Percentiles rank a stretch among this genome's conserved stretches.
Conservation (phyloP, 2,113 vertebrate species). For the Ptilonorhynchus violaceus region DNA sequence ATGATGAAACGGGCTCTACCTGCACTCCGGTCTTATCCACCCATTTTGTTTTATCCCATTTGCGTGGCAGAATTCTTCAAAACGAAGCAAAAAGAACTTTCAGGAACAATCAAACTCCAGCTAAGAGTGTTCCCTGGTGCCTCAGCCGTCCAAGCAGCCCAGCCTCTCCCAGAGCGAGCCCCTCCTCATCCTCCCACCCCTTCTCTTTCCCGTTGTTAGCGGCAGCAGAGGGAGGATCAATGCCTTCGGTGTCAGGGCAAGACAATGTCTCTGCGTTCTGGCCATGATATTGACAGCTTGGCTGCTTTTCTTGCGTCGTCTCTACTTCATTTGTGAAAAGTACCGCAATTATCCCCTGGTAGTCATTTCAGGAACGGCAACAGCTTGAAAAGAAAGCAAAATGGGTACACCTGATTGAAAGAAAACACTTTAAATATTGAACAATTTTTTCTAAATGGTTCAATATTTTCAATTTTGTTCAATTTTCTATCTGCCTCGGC, state of each 20-base stretch:
- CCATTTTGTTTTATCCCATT: background rate
- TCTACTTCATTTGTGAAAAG: slow-evolving; percentile 63
- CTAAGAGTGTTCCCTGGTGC: accelerated
- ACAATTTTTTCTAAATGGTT: background rate
- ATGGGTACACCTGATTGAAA: slow-evolving; percentile 69
- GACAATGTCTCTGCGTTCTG: slow-evolving; percentile 14
- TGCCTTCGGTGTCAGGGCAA: slow-evolving; percentile 21
- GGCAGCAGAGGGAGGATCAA: slow-evolving; percentile 49
- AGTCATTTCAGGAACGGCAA: slow-evolving; percentile 55
- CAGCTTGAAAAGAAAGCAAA: slow-evolving; percentile 68
- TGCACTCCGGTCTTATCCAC: accelerated
- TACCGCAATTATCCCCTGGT: slow-evolving; percentile 71
- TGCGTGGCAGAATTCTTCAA: accelerated
- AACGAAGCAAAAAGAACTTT: background rate
- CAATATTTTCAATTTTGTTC: slow-evolving; percentile 3
- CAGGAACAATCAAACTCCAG: background rate
- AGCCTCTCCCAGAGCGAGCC: accelerated
- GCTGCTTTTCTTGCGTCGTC: slow-evolving; percentile 12
- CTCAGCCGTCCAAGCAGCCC: accelerated
- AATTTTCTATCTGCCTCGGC: background rate
- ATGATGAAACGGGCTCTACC: accelerated
- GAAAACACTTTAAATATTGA: slow-evolving; percentile 69
- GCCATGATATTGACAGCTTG: slow-evolving; percentile 44
- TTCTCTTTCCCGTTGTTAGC: background rate
- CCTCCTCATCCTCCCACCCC: background rate